Conservation (phyloP, 1,140 invertebrate species). For the Radopholus similis region DNA sequence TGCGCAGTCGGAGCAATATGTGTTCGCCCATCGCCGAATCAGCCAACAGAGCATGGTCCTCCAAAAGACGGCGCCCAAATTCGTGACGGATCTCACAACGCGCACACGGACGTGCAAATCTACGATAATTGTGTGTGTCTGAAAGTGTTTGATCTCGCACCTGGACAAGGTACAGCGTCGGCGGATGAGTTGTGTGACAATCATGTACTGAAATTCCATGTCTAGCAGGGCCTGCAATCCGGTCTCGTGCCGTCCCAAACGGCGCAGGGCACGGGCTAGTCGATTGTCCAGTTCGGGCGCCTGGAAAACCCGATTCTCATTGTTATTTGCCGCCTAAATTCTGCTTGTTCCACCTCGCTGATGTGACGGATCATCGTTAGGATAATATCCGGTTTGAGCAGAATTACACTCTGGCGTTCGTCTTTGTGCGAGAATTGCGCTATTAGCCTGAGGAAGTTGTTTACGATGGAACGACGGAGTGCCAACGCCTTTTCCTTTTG, state of each 20-base stretch:
- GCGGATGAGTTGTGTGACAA: conserved; percentile 13
- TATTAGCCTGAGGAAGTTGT: conserved; percentile 10
- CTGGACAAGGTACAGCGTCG: conserved; percentile 14
- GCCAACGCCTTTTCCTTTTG: background rate
- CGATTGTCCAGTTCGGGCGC: conserved; percentile 19
- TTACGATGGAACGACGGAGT: no score
- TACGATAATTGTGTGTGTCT: background rate
- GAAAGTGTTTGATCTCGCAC: conserved; percentile 4
- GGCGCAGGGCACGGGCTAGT: background rate
- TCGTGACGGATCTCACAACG: conserved; percentile 14
- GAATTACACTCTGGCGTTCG: conserved; percentile 10
- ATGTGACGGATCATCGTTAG: conserved; percentile 5
- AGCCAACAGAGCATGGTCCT: conserved; percentile 2
- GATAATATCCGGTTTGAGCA: conserved; percentile 14
- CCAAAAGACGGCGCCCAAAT: conserved; percentile 15
- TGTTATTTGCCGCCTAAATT: no score
- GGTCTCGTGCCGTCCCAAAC: conserved; percentile 11
- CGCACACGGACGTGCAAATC: background rate
- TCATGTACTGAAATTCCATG: conserved; percentile 23
- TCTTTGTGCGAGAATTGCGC: conserved; percentile 16
- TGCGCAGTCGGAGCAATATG: background rate
- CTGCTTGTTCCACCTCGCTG: no score
- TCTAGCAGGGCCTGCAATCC: conserved; percentile 23
- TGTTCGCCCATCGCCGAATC: conserved; percentile 23
- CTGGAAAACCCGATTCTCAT: no score